Evolutionary conservation across 2,888 invertebrate species (phyloP), one percentile per base, ranked within the genome.

Genomic region (Andrena minutula): DNA sequence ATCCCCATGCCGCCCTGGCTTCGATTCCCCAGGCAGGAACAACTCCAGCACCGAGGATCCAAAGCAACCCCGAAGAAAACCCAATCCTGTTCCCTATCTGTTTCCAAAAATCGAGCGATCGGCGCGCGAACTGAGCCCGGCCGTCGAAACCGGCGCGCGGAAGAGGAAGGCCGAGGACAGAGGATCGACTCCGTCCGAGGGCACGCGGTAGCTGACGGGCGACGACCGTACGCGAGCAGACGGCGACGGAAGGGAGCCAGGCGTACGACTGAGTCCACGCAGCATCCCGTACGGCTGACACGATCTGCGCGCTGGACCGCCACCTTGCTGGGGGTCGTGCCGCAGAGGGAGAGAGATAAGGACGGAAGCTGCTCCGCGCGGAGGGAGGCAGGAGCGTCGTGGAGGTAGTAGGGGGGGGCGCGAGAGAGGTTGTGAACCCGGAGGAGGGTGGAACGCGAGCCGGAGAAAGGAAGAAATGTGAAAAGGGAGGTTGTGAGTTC

Each of bases 231-330:
- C 76, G 75, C 66, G 78, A 71, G 66, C 64, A 32, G 77, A 51
- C 60, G 53, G 64, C 78, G 84, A 78, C 79, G 63, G 83, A 65
- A 80, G 77, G 83, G 76, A 81, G 86, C 83, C 86, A 85, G 84
- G 77, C 84, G 86, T 89, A 90, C 90, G 86, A 90, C 89, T 89
- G 86, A 88, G 83, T 82, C 85, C 85, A 82, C 73, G 81, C 90
- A 86, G 86, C 86, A 88, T 88, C 88, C 86, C 82, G 86, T 79
- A 76, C 82, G 86, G 85, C 81, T 80, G 77, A 84, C 79, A 80
- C 78, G 86, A 74, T 84, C 82, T 79, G 72, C 83, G 79, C 82
- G 83, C 86, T 87, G 88, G 87, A 88, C 86, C 88, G 66, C 85
- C 86, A 83, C 86, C 86, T 85, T 79, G 85, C 82, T 75, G 77